Base-by-base conservation (phyloP, 92 coral and sea anemone genomes). In the Micromussa lordhowensis region DNA sequence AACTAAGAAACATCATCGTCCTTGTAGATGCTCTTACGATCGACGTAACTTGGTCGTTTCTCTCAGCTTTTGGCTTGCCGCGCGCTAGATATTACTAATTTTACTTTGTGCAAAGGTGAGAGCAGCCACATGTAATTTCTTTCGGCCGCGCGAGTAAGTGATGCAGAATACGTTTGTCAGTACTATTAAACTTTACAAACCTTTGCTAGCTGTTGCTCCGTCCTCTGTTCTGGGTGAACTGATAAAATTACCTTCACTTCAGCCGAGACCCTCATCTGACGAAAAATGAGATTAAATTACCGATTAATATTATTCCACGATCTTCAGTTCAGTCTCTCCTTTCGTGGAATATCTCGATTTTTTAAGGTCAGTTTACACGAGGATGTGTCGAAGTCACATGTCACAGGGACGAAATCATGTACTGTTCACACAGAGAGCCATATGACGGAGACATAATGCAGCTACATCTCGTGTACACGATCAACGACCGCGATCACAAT, bases 181-280 rank as follows among this genome's bases (percentile, higher is more conserved):
- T 3, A 13, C n/a, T n/a, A n/a, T n/a, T 61, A 2, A n/a, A 31
- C 31, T 66, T 66, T 9, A 77, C 86, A 29, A 73, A 96, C 99
- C 93, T 96, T 96, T 30, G 98, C 99, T 51, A 90, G 57, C 63
- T 96, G 99, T 77, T 93, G 96, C 24, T 95, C 98, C 14, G 92
- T 89, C 71, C 99, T 78, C 82, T 92, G 95, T 69, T 92, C 98
- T 40, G 96, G 93, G n/a, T 96, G 99, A n/a, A 83, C 68, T 58
- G 92, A 90, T 40, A 96, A 81, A 77, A 94, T 94, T 36, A 90
- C 84, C 68, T 96, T 96, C 78, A 94, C 98, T 80, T 96, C 99
- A 54, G 94, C 94, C 4, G 99, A 95, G 61, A 96, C 96, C 79
- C 96, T 88, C 99, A 96, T 96, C 98, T 96, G 58, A n/a, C 14